Evolutionary conservation across 2,888 invertebrate genomes (phyloP).

Genomic region (Neria commutata): DNA sequence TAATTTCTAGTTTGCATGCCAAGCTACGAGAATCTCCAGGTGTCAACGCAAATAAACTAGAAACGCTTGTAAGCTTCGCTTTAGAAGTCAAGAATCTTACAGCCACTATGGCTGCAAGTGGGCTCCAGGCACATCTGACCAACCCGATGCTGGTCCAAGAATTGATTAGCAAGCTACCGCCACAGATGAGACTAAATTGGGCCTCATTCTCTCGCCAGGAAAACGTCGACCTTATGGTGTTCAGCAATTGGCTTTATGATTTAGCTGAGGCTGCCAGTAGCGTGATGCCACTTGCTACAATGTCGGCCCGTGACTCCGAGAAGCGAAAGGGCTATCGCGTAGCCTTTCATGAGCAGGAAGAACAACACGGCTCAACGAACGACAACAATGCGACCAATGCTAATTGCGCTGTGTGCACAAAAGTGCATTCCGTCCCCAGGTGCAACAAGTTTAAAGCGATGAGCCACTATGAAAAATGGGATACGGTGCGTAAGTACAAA

Average conservation of each 20-base stretch:
- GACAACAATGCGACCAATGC: too few relatives aligned
- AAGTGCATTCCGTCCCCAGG: too few relatives aligned
- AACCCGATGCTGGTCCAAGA: conserved; percentile 27
- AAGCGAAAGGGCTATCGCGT: conserved; percentile 9
- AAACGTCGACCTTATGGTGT: conserved; percentile 5
- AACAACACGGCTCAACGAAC: too few relatives aligned
- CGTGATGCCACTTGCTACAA: conserved; percentile 1
- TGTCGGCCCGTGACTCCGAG: neutral
- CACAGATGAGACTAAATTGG: conserved; percentile 27
- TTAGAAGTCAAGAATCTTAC: conserved; percentile 24
- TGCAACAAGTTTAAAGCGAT: too few relatives aligned
- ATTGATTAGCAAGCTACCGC: conserved; percentile 25
- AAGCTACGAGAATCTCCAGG: conserved; percentile 17
- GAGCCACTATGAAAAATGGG: conserved; percentile 13
- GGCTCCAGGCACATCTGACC: conserved; percentile 20
- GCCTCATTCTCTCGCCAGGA: conserved; percentile 12
- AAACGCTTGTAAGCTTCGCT: conserved; percentile 21
- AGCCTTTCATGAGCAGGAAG: conserved; percentile 3
- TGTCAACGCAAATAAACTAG: conserved; percentile 18
- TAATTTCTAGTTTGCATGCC: conserved; percentile 18
- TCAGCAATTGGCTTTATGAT: conserved; percentile 24
- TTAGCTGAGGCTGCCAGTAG: conserved; percentile 24
- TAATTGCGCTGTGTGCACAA: too few relatives aligned
- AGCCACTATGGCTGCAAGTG: conserved; percentile 25
- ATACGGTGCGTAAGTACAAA: conserved; percentile 14